These are phyloP conservation scores for Phrynocephalus versicolor DNA, from an alignment of 2,113 vertebrate genomes.

Conservation along the genomic window DNA sequence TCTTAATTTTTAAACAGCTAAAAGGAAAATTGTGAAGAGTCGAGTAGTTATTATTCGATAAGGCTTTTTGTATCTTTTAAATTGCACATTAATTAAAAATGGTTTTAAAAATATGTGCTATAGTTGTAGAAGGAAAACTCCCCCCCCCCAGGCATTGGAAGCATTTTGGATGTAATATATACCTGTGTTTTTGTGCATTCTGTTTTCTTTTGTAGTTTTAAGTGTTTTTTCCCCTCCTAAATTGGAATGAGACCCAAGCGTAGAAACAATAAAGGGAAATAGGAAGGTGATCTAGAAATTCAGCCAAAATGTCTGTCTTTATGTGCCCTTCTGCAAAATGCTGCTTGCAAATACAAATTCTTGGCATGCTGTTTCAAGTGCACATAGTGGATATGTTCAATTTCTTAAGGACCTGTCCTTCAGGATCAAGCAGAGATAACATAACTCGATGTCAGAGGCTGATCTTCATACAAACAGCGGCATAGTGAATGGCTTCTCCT, in stretches of 20 bases:
- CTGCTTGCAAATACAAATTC: slow-evolving; percentile 56
- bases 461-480: neutral
- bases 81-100: slow-evolving; percentile 53
- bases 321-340: slow-evolving; percentile 46
- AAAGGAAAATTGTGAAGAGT: slow-evolving; percentile 21
- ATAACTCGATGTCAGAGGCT: slow-evolving; percentile 19
- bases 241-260: slow-evolving; percentile 40
- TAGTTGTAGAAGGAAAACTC: slow-evolving; percentile 54
- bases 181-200: slow-evolving; percentile 42
- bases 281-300: slow-evolving; percentile 23
- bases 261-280: slow-evolving; percentile 33
- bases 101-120: slow-evolving; percentile 44
- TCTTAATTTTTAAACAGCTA: slow-evolving; percentile 48
- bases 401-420: slow-evolving; percentile 1
- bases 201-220: slow-evolving; percentile 44
- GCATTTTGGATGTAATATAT: slow-evolving; percentile 36
- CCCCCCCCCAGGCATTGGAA: slow-evolving; percentile 34
- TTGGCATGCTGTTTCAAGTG: slow-evolving; percentile 34
- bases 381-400: slow-evolving; percentile 35
- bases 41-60: slow-evolving; percentile 56
- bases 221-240: slow-evolving; percentile 40
- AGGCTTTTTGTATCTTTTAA: slow-evolving; percentile 68
- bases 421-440: slow-evolving; percentile 9
- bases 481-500: neutral
- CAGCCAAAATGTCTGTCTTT: slow-evolving; percentile 32